Evolutionary conservation across 2,888 invertebrate genomes (phyloP).

Genomic region (Macrostomum cliftonense): DNA sequence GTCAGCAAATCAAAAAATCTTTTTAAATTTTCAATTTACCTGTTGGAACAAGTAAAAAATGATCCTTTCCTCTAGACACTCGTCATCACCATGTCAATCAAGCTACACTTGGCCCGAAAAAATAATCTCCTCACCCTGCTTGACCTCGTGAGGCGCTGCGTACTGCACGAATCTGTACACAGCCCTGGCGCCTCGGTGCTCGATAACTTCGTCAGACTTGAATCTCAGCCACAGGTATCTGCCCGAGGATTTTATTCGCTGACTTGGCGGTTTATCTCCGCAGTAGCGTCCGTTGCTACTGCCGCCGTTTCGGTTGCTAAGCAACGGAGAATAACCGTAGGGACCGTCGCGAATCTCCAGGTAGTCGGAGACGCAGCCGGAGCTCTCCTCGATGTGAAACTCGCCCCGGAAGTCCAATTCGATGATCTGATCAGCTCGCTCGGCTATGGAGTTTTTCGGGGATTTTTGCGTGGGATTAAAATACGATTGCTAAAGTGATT

Average conservation of each 20-base stretch:
- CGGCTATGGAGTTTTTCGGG: too few relatives aligned
- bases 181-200: conserved; percentile 57
- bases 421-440: conserved; percentile 29
- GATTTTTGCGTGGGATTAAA: too few relatives aligned
- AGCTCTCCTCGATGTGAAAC: conserved; percentile 52
- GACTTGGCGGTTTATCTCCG: conserved; percentile 50
- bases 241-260: conserved; percentile 52
- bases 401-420: conserved; percentile 59
- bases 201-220: conserved; percentile 59
- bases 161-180: conserved; percentile 44
- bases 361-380: conserved; percentile 57
- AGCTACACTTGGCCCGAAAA: too few relatives aligned
- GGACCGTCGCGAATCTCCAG: conserved; percentile 64
- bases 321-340: conserved; percentile 51
- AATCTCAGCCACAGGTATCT: conserved; percentile 60
- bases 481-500: too few relatives aligned
- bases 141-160: background rate
- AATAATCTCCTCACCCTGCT: too few relatives aligned
- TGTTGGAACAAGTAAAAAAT: too few relatives aligned
- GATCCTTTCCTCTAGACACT: too few relatives aligned
- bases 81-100: too few relatives aligned
- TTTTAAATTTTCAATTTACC: too few relatives aligned
- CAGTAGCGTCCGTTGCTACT: conserved; percentile 45
- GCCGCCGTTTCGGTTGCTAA: conserved; percentile 31
- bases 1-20: too few relatives aligned